phyloP scores from a whole-genome alignment of 1,140 invertebrate species.

The Macrostomum lignano region DNA sequence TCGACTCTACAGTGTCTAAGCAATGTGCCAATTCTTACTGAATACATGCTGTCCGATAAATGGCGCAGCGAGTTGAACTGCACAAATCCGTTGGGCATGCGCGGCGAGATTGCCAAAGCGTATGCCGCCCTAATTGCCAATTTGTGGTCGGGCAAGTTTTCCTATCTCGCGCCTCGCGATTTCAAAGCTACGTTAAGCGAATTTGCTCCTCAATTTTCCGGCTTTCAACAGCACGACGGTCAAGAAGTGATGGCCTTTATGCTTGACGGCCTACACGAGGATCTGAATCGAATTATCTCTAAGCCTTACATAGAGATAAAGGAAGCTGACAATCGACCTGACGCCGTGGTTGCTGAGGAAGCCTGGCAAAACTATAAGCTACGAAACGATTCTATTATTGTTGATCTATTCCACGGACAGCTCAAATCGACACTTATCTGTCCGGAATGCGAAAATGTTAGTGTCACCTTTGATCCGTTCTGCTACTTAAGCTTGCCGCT shows the following conservation, averaged over 20 bases:
- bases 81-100: constrained; percentile 36
- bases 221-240: too few species aligned
- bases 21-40: constrained; percentile 44
- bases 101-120: constrained; percentile 34
- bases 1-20: constrained; percentile 46
- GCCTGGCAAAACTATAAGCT: constrained; percentile 35
- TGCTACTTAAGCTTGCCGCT: constrained; percentile 37
- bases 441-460: constrained; percentile 35
- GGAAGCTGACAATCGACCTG: too few species aligned
- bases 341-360: too few species aligned
- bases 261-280: too few species aligned
- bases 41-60: constrained; percentile 34
- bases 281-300: too few species aligned
- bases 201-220: too few species aligned
- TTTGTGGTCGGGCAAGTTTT: constrained; percentile 34
- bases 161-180: constrained; percentile 30
- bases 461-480: constrained; percentile 38
- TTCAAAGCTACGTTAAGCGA: too few species aligned
- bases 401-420: constrained; percentile 37
- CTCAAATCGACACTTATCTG: constrained; percentile 38
- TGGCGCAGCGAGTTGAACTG: constrained; percentile 34
- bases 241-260: too few species aligned
- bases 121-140: constrained; percentile 34
- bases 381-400: constrained; percentile 38
- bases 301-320: too few species aligned